Percentiles rank a stretch among this genome's conserved stretches.
These are phyloP conservation scores for Oncorhynchus masou DNA, from an alignment of 2,113 vertebrate species.

Conservation along the genomic window DNA sequence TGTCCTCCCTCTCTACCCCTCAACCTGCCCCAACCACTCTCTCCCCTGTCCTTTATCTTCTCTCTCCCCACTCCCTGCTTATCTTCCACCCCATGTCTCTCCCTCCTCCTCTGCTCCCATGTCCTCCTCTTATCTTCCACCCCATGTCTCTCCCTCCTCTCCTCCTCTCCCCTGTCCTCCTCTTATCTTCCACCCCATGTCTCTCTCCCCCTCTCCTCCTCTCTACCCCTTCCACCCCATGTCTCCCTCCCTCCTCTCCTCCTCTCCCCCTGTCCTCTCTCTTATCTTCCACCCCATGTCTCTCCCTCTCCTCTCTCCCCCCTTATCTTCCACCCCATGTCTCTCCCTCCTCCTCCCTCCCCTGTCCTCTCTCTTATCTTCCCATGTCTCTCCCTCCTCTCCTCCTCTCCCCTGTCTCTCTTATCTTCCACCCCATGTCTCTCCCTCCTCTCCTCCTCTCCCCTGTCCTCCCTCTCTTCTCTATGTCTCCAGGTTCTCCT, in stretches of 20 bases:
- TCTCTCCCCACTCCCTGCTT: no score
- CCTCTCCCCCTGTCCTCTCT: no score
- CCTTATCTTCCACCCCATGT: no score
- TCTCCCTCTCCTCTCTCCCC: no score
- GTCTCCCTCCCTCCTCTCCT: no score
- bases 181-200: no score
- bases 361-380: neutral
- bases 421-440: constrained; percentile 21
- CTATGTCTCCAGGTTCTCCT: constrained; percentile 85
- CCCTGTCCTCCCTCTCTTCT: constrained; percentile 52
- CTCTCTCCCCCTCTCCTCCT: no score
- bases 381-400: neutral
- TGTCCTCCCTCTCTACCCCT: no score
- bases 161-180: constrained; percentile 45
- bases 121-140: constrained; percentile 30
- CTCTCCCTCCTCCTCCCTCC: neutral
- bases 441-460: constrained; percentile 26
- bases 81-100: neutral
- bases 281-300: no score
- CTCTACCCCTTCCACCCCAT: no score
- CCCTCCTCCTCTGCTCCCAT: neutral
- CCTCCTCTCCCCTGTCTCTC: constrained; percentile 8
- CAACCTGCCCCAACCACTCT: no score
- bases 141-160: constrained; percentile 3
- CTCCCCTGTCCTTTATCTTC: neutral